Evolutionary conservation across 2,113 vertebrate species (phyloP).

Genomic region (Calyptomena viridis): DNA sequence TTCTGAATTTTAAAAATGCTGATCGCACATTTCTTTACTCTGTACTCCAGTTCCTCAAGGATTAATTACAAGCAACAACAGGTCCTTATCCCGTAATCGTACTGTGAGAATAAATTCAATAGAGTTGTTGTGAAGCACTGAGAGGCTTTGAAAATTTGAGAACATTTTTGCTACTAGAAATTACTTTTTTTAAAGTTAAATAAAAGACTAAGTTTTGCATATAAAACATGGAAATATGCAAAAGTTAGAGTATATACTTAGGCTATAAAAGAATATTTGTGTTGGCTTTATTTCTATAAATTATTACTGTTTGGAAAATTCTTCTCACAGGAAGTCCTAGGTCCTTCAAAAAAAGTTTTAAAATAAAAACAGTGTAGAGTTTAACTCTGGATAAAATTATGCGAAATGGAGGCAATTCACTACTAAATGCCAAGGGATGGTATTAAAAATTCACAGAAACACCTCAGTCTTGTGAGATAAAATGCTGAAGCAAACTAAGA

Average conservation of each 20-base stretch:
- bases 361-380: background rate
- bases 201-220: background rate
- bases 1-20: background rate
- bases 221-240: background rate
- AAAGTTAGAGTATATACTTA: background rate
- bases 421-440: background rate
- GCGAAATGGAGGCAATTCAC: background rate
- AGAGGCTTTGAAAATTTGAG: background rate
- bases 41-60: background rate
- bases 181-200: background rate
- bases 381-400: background rate
- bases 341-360: background rate
- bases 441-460: background rate
- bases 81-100: background rate
- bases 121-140: background rate
- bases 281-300: background rate
- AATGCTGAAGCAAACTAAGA: background rate
- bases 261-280: background rate
- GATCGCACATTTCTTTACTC: background rate
- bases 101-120: background rate
- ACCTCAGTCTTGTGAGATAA: background rate
- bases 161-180: background rate
- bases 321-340: background rate
- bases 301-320: background rate
- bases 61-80: background rate